phyloP scores from a whole-genome alignment of 2,888 invertebrate genomes.

The Crioceris asparagi region DNA sequence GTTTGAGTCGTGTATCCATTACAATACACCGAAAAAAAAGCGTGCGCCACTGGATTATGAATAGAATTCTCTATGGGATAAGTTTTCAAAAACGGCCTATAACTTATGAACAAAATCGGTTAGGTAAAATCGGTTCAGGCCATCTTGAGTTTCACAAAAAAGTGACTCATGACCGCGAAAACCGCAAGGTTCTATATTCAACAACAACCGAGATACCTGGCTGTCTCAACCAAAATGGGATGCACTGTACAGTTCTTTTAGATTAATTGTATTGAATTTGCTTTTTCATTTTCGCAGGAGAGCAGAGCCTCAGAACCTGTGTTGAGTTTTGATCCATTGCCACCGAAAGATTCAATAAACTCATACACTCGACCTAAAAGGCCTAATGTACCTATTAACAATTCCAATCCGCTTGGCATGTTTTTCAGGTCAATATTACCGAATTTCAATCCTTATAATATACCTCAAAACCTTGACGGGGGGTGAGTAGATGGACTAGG shows the following conservation, averaged over 20 bases:
- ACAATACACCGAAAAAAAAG: no score
- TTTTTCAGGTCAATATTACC: slow-evolving; percentile 66
- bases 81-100: no score
- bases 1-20: no score
- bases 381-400: slow-evolving; percentile 23
- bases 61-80: no score
- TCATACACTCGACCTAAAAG: slow-evolving; percentile 50
- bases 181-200: no score
- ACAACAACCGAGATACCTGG: no score
- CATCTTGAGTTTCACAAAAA: no score
- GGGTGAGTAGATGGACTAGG: slow-evolving; percentile 25
- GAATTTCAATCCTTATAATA: slow-evolving; percentile 43
- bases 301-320: slow-evolving; percentile 48
- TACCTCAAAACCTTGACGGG: slow-evolving; percentile 13
- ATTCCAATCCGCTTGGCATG: slow-evolving; percentile 40
- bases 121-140: no score
- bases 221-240: no score
- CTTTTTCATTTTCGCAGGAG: slow-evolving; percentile 26
- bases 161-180: no score
- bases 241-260: neutral
- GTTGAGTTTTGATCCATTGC: slow-evolving; percentile 68
- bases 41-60: no score
- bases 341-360: slow-evolving; percentile 63
- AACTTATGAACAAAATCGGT: no score
- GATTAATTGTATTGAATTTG: neutral